Evolutionary conservation across 2,113 vertebrate species (phyloP), one percentile per base, ranked within the genome.

Genomic region (Aix galericulata): DNA sequence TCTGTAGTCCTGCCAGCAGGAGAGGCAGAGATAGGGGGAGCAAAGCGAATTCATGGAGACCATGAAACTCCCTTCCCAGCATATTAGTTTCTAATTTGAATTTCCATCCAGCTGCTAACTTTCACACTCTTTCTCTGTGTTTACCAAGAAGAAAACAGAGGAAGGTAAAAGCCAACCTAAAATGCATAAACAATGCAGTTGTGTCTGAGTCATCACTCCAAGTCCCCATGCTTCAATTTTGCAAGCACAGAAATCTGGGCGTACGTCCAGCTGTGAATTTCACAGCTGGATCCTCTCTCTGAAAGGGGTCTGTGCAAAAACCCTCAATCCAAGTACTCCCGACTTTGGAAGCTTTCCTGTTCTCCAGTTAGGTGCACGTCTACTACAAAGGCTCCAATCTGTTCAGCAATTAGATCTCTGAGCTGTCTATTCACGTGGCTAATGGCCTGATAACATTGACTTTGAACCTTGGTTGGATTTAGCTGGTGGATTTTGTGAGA

Each of bases 191-290:
- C 48, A 44, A 25, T 64, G 56, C 68, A 78, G 60, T 83, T 83
- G 64, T 75, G 64, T 62, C 79, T 90, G 88, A 84, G 64, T 88
- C 79, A 62, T 75, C 73, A 10, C 52, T 55, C 7, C 6, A 13
- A 60, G 80, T 94, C 79, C 48, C 42, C 25, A 0, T 59, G 86
- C 69, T 88, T 72, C 64, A 75, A 0, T 78, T 91, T 56, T 95
- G 76, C 88, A 86, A 91, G 94, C 82, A 40, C 80, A 75, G 73
- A 53, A 84, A 75, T 84, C 88, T 79, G 88, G 91, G 90, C 56
- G 0, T 40, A 1, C 21, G 67, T 91, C 93, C 95, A 93, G 60
- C 76, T 88, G 90, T 68, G 73, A 72, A 69, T 88, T 81, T 86
- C 73, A 90, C 79, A 75, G 80, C 40, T 84, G 66, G 60, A 72